These are phyloP conservation scores for Formica selysi DNA, from an alignment of 1,140 invertebrate genomes.

Conservation along the genomic window DNA sequence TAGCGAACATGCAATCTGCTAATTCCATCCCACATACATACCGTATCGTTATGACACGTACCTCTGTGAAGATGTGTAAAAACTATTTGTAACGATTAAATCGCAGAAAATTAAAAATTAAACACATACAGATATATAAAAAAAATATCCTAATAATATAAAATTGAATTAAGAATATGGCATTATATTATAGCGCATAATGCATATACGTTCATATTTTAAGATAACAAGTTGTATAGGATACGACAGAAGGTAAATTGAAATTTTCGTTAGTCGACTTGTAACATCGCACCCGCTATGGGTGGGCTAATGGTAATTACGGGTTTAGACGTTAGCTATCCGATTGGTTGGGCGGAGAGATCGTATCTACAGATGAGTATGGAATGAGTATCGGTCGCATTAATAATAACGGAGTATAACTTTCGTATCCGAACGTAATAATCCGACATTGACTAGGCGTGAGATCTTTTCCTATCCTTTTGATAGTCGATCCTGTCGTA, in stretches of 20 bases:
- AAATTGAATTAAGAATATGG: constrained; percentile 8
- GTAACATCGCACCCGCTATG: constrained; percentile 75
- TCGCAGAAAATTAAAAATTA: no score
- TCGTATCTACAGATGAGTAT: constrained; percentile 78
- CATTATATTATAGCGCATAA: neutral
- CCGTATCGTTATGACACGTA: neutral
- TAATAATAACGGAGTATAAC: constrained; percentile 77
- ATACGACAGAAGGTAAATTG: constrained; percentile 74
- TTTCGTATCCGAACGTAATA: constrained; percentile 71
- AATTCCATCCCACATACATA: neutral
- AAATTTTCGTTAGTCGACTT: constrained; percentile 70
- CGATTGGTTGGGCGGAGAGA: constrained; percentile 83
- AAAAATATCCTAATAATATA: neutral
- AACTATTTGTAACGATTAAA: neutral
- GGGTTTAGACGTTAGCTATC: constrained; percentile 76
- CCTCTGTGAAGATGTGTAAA: neutral
- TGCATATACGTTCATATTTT: constrained; percentile 19
- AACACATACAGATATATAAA: neutral
- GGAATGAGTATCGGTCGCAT: constrained; percentile 78
- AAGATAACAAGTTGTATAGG: constrained; percentile 23
- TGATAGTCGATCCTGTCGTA: neutral
- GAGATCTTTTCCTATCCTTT: constrained; percentile 43
- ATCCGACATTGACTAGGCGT: constrained; percentile 70
- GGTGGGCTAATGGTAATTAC: constrained; percentile 83
- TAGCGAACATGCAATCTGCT: neutral